Conservation (phyloP, 64 coral and sea anemone species). For the Dendronephthya gigantea region DNA sequence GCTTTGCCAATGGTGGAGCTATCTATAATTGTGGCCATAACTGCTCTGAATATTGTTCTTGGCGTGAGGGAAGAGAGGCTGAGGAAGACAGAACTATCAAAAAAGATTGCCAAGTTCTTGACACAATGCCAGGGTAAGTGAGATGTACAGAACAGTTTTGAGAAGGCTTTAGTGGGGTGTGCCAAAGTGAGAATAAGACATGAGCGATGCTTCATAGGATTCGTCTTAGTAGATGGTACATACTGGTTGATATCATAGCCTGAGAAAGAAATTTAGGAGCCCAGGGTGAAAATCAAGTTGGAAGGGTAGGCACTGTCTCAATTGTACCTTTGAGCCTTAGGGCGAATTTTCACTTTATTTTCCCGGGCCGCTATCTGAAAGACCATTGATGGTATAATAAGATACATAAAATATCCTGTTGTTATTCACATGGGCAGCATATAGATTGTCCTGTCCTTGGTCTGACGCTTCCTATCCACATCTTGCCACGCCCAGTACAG, state of each 20-base stretch:
- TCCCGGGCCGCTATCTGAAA: too few relatives aligned
- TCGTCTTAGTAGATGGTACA: too few relatives aligned
- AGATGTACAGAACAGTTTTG: too few relatives aligned
- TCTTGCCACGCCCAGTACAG: not conserved
- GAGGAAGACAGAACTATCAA: slow-evolving; percentile 65
- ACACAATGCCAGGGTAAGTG: slow-evolving; percentile 44
- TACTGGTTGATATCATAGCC: too few relatives aligned
- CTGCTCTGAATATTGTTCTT: slow-evolving; percentile 44
- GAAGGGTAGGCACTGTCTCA: too few relatives aligned
- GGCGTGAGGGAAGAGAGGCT: slow-evolving; percentile 73
- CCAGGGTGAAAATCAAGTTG: too few relatives aligned
- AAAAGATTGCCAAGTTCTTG: slow-evolving; percentile 47
- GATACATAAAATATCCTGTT: not conserved
- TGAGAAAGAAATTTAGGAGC: too few relatives aligned
- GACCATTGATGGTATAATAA: not conserved
- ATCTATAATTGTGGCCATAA: slow-evolving; percentile 54
- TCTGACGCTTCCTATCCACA: not conserved
- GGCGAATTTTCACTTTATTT: too few relatives aligned
- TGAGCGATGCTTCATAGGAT: too few relatives aligned
- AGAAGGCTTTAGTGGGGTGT: too few relatives aligned
- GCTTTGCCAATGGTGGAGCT: slow-evolving; percentile 52
- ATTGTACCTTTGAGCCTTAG: too few relatives aligned
- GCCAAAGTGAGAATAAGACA: too few relatives aligned
- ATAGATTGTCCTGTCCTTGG: not conserved
- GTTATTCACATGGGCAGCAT: not conserved